These are phyloP conservation scores for Littorina saxatilis DNA, from an alignment of 1,140 invertebrate species.

Conservation along the genomic window DNA sequence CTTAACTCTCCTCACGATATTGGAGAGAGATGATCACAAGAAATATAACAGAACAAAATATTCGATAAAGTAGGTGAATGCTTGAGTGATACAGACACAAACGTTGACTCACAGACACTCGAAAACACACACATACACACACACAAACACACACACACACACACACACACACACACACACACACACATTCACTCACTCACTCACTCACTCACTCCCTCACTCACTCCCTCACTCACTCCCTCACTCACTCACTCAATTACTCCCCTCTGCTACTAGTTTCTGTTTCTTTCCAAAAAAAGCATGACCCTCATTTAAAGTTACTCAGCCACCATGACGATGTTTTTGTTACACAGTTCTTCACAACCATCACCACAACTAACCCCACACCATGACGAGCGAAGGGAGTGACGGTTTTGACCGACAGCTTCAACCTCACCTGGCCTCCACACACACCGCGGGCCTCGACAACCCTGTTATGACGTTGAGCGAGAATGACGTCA, in stretches of 20 bases:
- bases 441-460: not conserved
- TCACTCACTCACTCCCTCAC: not conserved
- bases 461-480: not conserved
- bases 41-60: no score
- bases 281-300: no score
- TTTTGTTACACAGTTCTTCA: no score
- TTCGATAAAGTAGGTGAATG: no score
- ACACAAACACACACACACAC: not conserved
- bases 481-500: not conserved
- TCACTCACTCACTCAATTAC: not conserved
- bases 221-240: not conserved
- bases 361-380: not conserved
- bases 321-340: no score
- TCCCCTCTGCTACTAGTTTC: no score
- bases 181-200: not conserved
- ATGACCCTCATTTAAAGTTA: no score
- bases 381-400: not conserved
- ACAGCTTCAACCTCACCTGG: conserved; percentile 41
- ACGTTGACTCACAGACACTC: not conserved
- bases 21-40: no score
- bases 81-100: conserved; percentile 19
- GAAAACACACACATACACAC: conserved; percentile 18
- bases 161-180: not conserved
- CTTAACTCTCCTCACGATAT: no score
- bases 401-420: conserved; percentile 34